Base-by-base conservation (phyloP, 2,797 vertebrate species). In the Crotalus adamanteus region DNA sequence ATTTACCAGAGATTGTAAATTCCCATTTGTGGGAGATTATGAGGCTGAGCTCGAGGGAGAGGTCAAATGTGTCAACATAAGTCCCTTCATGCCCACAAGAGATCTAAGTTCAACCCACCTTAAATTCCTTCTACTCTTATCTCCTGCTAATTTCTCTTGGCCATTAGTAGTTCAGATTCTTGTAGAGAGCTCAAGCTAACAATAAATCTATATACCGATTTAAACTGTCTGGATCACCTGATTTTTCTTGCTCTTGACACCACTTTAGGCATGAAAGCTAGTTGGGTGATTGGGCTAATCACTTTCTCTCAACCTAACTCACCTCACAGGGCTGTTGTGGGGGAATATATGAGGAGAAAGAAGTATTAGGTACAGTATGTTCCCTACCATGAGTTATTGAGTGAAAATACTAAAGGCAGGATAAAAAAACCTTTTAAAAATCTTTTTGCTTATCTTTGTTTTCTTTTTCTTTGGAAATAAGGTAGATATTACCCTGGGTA, bases 361-460 rank as follows among this genome's bases (percentile, higher is more conserved):
- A n/a, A 69, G 2, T 18, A 73, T 37, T 37, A 73, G 14, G 31
- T 31, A 73, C 6, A 73, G 6, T 37, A 73, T 37, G 1, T 37
- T 73, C 12, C 31, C 2, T 16, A 37, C 16, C 1, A 73, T 37
- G 65, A 73, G n/a, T 37, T 73, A 37, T 18, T 73, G 31, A 8
- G 65, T 37, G 31, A 37, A 73, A 73, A 73, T 73, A 73, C 65
- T 20, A 69, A 65, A 73, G 65, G 3, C 65, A 73, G 31, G 31
- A 37, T 73, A 7, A 37, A 73, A 60, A 60, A 73, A 37, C 18
- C n/a, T 31, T 69, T 31, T 18, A 73, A 28, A 56, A 91, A 65
- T 93, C 57, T 13, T 91, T 93, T 93, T 91, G 57, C 69, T 89
- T 93, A 86, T 90, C 78, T 90, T 47, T 59, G 51, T 47, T 85